Conservation (phyloP, 2,113 vertebrate species). For the Rhea americana region DNA sequence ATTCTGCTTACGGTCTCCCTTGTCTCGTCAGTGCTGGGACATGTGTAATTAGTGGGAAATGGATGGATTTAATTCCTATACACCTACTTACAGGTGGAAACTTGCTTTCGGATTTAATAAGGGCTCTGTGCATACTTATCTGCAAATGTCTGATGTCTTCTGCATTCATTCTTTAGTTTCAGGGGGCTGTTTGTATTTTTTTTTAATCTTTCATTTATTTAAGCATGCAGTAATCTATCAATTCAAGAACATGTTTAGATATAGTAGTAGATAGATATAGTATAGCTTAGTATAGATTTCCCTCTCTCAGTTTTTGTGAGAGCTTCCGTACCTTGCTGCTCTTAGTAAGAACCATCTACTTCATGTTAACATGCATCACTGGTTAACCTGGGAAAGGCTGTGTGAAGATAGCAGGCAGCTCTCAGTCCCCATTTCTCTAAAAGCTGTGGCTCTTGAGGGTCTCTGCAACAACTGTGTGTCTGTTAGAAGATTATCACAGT, state of each 20-base stretch:
- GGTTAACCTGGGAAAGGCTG: not conserved
- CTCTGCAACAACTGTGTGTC: not conserved
- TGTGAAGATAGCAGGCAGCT: not conserved
- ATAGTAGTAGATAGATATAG: not conserved
- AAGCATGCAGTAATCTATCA: not conserved
- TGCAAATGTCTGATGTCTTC: not conserved
- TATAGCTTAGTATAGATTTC: not conserved
- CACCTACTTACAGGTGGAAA: slow-evolving; percentile 35
- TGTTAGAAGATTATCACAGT: not conserved
- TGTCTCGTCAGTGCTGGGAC: not conserved
- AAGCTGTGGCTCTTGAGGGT: not conserved
- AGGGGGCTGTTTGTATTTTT: not conserved
- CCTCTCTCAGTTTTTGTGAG: not conserved
- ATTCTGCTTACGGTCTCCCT: not conserved
- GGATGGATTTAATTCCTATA: slow-evolving; percentile 20
- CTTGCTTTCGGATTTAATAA: not conserved
- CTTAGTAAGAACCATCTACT: not conserved
- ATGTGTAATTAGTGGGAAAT: slow-evolving; percentile 44
- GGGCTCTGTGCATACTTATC: not conserved
- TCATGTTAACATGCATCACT: not conserved
- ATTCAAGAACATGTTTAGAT: not conserved
- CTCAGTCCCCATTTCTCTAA: not conserved
- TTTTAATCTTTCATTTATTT: not conserved
- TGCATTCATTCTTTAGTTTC: not conserved
- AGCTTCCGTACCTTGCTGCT: not conserved